Conservation (phyloP, 2,797 vertebrate genomes). For the Molossus molossus region DNA sequence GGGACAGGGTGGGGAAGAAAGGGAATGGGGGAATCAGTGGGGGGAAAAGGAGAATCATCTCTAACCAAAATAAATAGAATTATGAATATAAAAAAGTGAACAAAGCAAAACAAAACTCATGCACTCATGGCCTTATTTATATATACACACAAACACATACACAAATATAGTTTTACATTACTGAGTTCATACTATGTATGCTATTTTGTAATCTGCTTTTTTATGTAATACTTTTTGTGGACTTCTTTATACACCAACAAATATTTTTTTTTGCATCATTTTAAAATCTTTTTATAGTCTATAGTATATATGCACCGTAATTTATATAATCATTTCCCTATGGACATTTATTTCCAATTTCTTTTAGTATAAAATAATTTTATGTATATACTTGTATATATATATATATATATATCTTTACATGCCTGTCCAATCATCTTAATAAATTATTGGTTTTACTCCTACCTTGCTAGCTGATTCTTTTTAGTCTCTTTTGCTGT, state of each 20-base stretch:
- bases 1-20: too few relatives aligned
- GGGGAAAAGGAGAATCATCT: too few relatives aligned
- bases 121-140: background rate
- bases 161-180: constrained; percentile 52
- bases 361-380: background rate
- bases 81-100: background rate
- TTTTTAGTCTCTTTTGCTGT: constrained; percentile 38
- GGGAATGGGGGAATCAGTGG: too few relatives aligned
- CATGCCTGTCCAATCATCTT: background rate
- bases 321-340: constrained; percentile 49
- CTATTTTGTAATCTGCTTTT: constrained; percentile 25
- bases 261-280: constrained; percentile 25
- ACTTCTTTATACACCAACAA: background rate
- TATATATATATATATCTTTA: background rate
- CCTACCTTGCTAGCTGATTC: constrained; percentile 32
- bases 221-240: background rate
- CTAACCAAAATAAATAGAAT: too few relatives aligned
- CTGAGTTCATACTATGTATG: background rate
- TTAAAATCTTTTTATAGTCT: constrained; percentile 10
- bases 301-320: background rate
- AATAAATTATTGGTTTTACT: constrained; percentile 48
- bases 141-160: background rate
- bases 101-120: background rate
- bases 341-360: constrained; percentile 34
- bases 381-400: too few relatives aligned